Percentiles rank a stretch among this genome's conserved stretches.
phyloP scores from a whole-genome alignment of 1,140 invertebrate species.

The Drosophila pruinosa region DNA sequence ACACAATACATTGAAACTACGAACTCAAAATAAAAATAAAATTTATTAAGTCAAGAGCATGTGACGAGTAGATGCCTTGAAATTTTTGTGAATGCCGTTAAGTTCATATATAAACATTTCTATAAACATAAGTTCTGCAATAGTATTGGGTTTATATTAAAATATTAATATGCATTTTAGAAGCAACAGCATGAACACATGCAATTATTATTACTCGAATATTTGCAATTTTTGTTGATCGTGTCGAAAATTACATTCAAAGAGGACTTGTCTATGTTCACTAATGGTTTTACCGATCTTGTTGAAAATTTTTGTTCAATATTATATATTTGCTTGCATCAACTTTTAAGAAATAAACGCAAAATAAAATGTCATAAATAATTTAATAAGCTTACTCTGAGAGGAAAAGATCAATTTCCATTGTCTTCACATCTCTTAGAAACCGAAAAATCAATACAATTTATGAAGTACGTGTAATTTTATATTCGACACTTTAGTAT shows the following conservation, averaged over 20 bases:
- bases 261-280: too few relatives aligned
- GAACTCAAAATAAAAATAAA: too few relatives aligned
- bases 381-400: neutral
- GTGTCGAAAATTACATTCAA: too few relatives aligned
- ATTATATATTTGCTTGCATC: neutral
- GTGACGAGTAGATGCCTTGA: neutral
- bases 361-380: neutral
- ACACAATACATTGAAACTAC: too few relatives aligned
- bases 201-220: neutral
- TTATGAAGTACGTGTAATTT: neutral
- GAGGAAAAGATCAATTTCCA: neutral
- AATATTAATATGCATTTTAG: neutral
- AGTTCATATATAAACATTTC: neutral
- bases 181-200: too few relatives aligned
- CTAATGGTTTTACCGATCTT: too few relatives aligned
- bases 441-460: neutral
- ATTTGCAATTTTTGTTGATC: too few relatives aligned
- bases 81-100: too few relatives aligned
- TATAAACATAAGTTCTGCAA: neutral
- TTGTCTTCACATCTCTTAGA: neutral
- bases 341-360: neutral
- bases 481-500: neutral
- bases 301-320: too few relatives aligned
- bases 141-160: neutral
- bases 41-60: too few relatives aligned